phyloP scores from a whole-genome alignment of 1,140 invertebrate species.

The Cotesia vestalis region DNA sequence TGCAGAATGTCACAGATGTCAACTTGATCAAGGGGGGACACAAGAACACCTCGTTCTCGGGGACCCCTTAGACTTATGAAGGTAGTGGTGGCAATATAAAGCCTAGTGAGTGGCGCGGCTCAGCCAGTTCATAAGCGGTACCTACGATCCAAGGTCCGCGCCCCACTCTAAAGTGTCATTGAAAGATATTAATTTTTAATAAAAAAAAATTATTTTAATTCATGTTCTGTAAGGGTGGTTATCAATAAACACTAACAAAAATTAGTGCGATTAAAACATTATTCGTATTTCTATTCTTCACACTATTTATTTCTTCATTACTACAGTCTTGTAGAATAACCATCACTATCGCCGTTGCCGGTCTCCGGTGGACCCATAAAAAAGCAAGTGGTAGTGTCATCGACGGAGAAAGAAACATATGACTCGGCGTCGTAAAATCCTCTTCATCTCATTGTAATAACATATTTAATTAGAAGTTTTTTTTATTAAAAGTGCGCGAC shows the following conservation, averaged over 20 bases:
- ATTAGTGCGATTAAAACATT: background rate
- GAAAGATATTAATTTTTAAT: slow-evolving; percentile 21
- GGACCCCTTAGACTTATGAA: slow-evolving; percentile 18
- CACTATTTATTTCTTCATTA: background rate
- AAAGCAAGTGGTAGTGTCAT: slow-evolving; percentile 1
- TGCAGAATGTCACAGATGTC: background rate
- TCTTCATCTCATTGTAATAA: background rate
- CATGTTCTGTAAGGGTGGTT: background rate
- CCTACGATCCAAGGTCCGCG: slow-evolving; percentile 59
- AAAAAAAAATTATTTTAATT: slow-evolving; percentile 14
- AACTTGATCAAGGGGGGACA: slow-evolving; percentile 21
- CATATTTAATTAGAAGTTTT: background rate
- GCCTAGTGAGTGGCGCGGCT: slow-evolving; percentile 54
- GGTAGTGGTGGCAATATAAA: slow-evolving; percentile 67
- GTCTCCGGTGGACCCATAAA: background rate
- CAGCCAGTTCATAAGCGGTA: slow-evolving; percentile 63
- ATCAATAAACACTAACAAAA: background rate
- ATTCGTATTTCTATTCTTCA: background rate
- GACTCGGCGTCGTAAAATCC: background rate
- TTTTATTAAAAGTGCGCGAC: background rate
- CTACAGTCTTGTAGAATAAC: slow-evolving; percentile 4
- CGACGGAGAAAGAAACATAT: background rate
- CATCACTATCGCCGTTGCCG: background rate
- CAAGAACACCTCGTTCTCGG: slow-evolving; percentile 30
- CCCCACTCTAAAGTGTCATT: slow-evolving; percentile 42